Conservation (phyloP, 2,113 vertebrate genomes). For the Phaetusa simplex region DNA sequence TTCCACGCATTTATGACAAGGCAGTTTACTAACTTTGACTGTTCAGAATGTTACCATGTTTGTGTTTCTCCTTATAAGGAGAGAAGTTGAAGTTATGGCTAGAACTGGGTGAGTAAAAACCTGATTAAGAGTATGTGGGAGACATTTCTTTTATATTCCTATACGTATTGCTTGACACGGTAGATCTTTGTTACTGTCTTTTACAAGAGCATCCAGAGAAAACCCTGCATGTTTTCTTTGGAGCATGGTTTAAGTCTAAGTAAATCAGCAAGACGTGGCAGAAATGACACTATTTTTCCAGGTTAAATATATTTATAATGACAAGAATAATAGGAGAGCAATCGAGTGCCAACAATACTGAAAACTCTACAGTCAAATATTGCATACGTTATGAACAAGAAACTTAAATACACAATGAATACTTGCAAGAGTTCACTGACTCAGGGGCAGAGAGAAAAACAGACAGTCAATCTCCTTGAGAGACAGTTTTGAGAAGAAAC, state of each 20-base stretch:
- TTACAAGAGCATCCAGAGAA: neutral
- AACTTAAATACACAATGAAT: neutral
- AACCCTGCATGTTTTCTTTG: neutral
- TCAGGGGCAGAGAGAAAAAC: neutral
- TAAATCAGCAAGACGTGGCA: neutral
- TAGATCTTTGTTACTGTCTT: neutral
- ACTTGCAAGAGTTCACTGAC: neutral
- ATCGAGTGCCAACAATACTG: neutral
- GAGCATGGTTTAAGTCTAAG: neutral
- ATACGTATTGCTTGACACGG: neutral
- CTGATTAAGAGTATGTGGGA: neutral
- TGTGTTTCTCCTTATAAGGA: neutral
- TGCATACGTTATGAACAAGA: neutral
- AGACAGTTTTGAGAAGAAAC: neutral
- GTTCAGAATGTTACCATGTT: neutral
- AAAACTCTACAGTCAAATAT: neutral
- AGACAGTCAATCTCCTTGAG: neutral
- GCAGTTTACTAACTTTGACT: neutral
- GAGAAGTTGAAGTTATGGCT: neutral
- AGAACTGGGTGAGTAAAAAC: neutral
- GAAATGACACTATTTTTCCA: neutral
- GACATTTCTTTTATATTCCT: neutral
- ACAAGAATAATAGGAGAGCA: neutral
- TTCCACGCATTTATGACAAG: neutral
- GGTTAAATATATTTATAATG: neutral